Base-by-base conservation (phyloP, 2,797 vertebrate genomes). In the Sphaeramia orbicularis region DNA sequence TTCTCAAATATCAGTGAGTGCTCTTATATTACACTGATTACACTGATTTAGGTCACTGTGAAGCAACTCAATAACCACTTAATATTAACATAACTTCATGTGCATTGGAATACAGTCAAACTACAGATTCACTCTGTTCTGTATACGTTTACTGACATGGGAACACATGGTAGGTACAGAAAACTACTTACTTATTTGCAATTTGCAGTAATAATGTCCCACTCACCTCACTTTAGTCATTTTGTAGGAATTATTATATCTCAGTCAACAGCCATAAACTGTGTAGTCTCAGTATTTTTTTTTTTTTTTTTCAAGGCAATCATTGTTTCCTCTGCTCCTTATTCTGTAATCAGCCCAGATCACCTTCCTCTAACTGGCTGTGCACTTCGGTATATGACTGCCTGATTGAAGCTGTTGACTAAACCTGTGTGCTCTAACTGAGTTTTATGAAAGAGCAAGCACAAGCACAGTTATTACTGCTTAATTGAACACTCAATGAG, bases 401-500 rank as follows among this genome's bases (percentile, higher is more conserved):
- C 40, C 49, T 80, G 71, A 81, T 76, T 70, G 58, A 71, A 70
- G 73, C 15, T 71, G 60, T 43, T 77, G 62, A 80, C 45, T 74
- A 76, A 83, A 78, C 68, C 71, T 36, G 64, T 7, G 2, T 56
- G 50, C 45, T 35, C 69, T 60, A 21, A 1, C 10, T 63, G 16
- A 44, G 40, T 66, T 61, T 56, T 54, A 41, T 63, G 36, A 58
- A 52, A 54, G 38, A 62, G 15, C 13, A 13, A 59, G 27, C 7
- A 52, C 52, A 62, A 59, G 49, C 61, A 67, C 71, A 85, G 47
- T 74, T 80, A 74, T 76, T 79, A 59, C 69, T 57, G 50, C 74
- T 81, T 67, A 83, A 52, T 74, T 86, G 58, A 71, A 77, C 52
- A 35, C 54, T 79, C 61, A 71, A 36, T 63, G 48, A 67, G 65